phyloP scores from a whole-genome alignment of 2,888 invertebrate genomes.

The Cylindroiulus punctatus region DNA sequence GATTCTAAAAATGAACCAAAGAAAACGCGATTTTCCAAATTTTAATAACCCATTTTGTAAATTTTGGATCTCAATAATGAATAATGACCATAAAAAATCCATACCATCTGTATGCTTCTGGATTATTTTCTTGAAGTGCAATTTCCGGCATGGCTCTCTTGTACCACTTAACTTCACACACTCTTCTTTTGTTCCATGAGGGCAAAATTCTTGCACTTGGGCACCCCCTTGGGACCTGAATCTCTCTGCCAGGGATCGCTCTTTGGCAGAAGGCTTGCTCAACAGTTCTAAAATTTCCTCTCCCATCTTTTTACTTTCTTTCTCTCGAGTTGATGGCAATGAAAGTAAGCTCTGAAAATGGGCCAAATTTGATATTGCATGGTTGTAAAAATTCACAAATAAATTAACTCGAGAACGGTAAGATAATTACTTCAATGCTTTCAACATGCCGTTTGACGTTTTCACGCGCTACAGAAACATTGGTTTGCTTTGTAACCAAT shows the following conservation, averaged over 20 bases:
- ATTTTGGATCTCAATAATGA: too few species aligned
- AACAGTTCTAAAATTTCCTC: slow-evolving; percentile 94
- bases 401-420: not conserved
- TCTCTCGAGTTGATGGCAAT: slow-evolving; percentile 94
- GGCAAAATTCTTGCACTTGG: slow-evolving; percentile 85
- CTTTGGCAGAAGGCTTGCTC: slow-evolving; percentile 96
- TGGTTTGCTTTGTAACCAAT: slow-evolving; percentile 66
- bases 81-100: slow-evolving; percentile 50
- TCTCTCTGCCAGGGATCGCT: slow-evolving; percentile 91
- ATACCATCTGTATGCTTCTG: slow-evolving; percentile 86
- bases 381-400: slow-evolving; percentile 6
- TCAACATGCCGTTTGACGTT: slow-evolving; percentile 36
- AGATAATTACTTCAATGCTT: slow-evolving; percentile 55
- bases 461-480: slow-evolving; percentile 56
- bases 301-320: slow-evolving; percentile 92
- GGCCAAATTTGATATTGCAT: slow-evolving; percentile 57
- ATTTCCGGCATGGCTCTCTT: slow-evolving; percentile 79
- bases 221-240: slow-evolving; percentile 93
- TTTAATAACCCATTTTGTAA: not conserved
- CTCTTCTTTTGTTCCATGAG: slow-evolving; percentile 91
- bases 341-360: slow-evolving; percentile 78
- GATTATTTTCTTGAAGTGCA: slow-evolving; percentile 97
- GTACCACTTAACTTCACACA: slow-evolving; percentile 71
- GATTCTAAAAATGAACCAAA: slow-evolving; percentile 71
- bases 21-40: slow-evolving; percentile 31